phyloP scores from a whole-genome alignment of 2,888 invertebrate species.

The Phengaris alcon region DNA sequence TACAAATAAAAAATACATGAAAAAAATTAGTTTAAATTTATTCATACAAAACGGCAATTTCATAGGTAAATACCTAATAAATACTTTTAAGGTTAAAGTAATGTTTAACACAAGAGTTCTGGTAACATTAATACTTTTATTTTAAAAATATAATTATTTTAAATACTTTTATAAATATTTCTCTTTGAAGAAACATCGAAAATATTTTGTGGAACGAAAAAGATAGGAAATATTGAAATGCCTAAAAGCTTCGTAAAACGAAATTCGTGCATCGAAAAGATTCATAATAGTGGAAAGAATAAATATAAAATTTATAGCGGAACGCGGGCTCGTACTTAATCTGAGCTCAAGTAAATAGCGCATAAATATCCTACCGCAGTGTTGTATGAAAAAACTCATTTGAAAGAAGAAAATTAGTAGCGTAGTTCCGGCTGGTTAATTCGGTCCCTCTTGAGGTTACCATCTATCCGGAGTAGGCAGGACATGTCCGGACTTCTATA shows the following conservation, averaged over 20 bases:
- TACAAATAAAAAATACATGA: too few species aligned
- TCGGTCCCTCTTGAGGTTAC: slow-evolving; percentile 30
- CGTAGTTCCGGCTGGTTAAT: slow-evolving; percentile 36
- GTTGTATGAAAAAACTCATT: slow-evolving; percentile 35
- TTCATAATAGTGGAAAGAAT: slow-evolving; percentile 20
- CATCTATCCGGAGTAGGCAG: neutral
- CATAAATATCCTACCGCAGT: slow-evolving; percentile 37
- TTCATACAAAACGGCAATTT: too few species aligned
- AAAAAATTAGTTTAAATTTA: too few species aligned
- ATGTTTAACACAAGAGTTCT: too few species aligned
- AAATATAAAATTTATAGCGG: slow-evolving; percentile 33
- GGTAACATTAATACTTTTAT: too few species aligned
- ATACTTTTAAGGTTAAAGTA: too few species aligned
- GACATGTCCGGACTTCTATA: neutral
- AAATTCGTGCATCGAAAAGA: slow-evolving; percentile 11
- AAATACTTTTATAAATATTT: neutral
- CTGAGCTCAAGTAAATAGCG: slow-evolving; percentile 38
- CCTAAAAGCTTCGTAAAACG: slow-evolving; percentile 1
- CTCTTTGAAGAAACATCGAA: neutral
- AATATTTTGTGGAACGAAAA: neutral
- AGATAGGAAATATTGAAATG: slow-evolving; percentile 6
- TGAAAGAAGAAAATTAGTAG: slow-evolving; percentile 35
- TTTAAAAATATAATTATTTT: too few species aligned
- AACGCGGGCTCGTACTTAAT: slow-evolving; percentile 37
- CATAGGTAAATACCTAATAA: too few species aligned